Evolutionary conservation across 2,113 vertebrate genomes (phyloP).

Genomic region (Tupaia tana): DNA sequence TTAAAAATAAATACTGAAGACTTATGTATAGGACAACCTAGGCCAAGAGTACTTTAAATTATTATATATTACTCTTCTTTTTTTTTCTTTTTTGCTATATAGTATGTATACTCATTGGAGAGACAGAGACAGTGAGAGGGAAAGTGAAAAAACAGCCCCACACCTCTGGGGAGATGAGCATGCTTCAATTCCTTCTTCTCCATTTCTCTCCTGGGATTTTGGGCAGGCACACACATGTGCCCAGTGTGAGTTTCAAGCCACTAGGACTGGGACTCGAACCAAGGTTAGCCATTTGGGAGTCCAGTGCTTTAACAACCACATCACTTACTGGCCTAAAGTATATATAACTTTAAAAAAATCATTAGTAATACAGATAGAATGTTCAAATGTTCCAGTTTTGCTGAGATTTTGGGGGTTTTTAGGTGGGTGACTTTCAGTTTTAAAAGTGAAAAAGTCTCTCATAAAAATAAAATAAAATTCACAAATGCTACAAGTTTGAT

Average conservation of each 20-base stretch:
- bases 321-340: background rate
- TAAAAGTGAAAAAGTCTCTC: background rate
- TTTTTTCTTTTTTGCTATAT: too few relatives aligned
- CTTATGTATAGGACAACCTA: background rate
- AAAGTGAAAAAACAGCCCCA: too few relatives aligned
- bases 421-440: background rate
- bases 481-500: background rate
- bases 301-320: too few relatives aligned
- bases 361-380: background rate
- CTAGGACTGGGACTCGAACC: too few relatives aligned
- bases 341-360: background rate
- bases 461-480: conserved; percentile 19
- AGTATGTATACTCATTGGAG: too few relatives aligned
- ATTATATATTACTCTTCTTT: background rate
- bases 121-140: too few relatives aligned
- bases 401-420: background rate
- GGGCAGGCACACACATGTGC: too few relatives aligned
- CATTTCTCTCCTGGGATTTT: too few relatives aligned
- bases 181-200: too few relatives aligned
- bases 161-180: too few relatives aligned
- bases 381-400: background rate
- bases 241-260: too few relatives aligned
- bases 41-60: background rate
- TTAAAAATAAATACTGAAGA: background rate
- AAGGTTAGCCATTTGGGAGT: too few relatives aligned